A percentile compares a stretch with the other conserved stretches of the same genome.
phyloP scores from a whole-genome alignment of 2,113 vertebrate genomes.

The Lepidothrix coronata region DNA sequence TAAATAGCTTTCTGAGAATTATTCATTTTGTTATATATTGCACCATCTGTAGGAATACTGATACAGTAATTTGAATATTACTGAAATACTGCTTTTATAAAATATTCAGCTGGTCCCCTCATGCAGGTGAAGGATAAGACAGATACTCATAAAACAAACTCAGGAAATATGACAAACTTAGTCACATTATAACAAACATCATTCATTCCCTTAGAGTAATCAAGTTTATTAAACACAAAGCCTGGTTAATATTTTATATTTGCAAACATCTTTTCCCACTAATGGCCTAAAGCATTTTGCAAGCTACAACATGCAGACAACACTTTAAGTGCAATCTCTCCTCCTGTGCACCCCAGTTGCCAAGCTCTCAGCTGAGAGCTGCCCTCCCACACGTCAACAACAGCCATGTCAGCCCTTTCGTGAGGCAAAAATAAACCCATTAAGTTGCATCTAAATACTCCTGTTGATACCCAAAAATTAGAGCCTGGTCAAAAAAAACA shows the following conservation, averaged over 20 bases:
- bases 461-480: neutral
- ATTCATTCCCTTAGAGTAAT: neutral
- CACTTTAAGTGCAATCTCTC: neutral
- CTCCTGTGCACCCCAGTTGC: neutral
- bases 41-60: neutral
- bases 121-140: neutral
- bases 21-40: neutral
- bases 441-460: neutral
- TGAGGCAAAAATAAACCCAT: neutral
- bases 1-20: neutral
- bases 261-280: neutral
- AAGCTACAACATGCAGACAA: neutral
- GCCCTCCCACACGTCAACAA: fast-evolving
- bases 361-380: neutral
- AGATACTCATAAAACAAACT: neutral
- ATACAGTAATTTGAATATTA: neutral
- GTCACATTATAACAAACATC: neutral
- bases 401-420: neutral
- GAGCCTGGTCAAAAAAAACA: neutral
- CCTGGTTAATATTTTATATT: neutral
- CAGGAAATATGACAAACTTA: neutral
- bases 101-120: neutral
- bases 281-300: neutral
- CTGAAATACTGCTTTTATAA: neutral
- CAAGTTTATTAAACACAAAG: conserved; percentile 1